These are phyloP conservation scores for Agriopis leucophaearia DNA, from an alignment of 2,888 invertebrate genomes.

Conservation along the genomic window DNA sequence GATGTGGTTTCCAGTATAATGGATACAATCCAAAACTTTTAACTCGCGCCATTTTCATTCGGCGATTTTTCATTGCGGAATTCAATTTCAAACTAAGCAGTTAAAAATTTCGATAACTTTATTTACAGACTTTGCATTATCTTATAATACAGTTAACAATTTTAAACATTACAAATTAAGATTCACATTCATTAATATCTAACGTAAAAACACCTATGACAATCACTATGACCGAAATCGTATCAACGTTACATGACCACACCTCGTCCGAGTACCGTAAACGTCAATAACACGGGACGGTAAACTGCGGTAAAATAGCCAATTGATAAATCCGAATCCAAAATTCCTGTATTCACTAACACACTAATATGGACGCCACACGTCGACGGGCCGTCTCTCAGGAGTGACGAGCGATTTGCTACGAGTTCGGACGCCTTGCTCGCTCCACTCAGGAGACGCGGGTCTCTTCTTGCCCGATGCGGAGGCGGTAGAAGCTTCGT, in stretches of 20 bases:
- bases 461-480: conserved; percentile 82
- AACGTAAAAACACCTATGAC: conserved; percentile 82
- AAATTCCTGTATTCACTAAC: conserved; percentile 43
- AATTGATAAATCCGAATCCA: conserved; percentile 43
- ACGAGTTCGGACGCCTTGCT: conserved; percentile 76
- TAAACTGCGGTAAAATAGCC: conserved; percentile 67
- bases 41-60: conserved; percentile 56
- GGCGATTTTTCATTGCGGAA: conserved; percentile 44
- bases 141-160: conserved; percentile 86
- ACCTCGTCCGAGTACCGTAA: conserved; percentile 53
- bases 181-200: conserved; percentile 81
- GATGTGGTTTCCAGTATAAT: conserved; percentile 75
- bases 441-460: conserved; percentile 84
- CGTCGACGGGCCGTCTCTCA: conserved; percentile 88
- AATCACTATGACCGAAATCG: conserved; percentile 71
- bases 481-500: conserved; percentile 70
- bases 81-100: conserved; percentile 49
- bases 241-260: conserved; percentile 57
- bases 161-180: conserved; percentile 79
- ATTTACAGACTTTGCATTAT: conserved; percentile 85
- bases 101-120: conserved; percentile 83
- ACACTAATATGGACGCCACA: conserved; percentile 91
- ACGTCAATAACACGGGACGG: conserved; percentile 65
- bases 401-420: conserved; percentile 78
- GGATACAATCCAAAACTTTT: conserved; percentile 78